Percentiles rank a stretch among this genome's conserved stretches.
Evolutionary conservation across 2,113 vertebrate genomes (phyloP).

Genomic region (Corythornis cristatus): DNA sequence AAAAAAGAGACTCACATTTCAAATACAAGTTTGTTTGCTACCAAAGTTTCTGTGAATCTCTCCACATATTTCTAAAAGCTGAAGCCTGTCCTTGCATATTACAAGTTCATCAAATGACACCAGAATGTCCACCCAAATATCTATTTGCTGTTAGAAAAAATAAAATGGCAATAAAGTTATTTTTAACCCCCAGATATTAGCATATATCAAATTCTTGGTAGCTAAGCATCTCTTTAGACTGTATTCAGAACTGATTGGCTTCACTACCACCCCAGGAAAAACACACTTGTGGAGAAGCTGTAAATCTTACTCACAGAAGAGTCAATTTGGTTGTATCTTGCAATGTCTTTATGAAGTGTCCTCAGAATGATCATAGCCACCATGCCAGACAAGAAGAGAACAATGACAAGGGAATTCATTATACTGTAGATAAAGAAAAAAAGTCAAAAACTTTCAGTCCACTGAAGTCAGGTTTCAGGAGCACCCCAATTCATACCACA

Average conservation of each 20-base stretch:
- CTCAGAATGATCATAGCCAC: slow-evolving; percentile 90
- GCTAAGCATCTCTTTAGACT: background rate
- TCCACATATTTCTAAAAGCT: background rate
- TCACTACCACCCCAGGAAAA: background rate
- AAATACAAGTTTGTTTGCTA: background rate
- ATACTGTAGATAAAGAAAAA: slow-evolving; percentile 76
- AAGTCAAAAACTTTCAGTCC: background rate
- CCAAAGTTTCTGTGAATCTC: background rate
- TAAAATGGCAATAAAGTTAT: background rate
- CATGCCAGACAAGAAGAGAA: slow-evolving; percentile 91
- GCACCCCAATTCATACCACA: background rate
- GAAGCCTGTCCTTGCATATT: background rate
- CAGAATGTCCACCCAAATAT: background rate
- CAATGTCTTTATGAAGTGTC: slow-evolving; percentile 89
- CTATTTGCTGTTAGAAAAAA: background rate
- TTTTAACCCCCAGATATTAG: background rate
- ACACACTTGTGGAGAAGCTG: background rate
- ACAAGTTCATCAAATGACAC: background rate
- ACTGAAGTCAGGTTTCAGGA: background rate
- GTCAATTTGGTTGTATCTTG: slow-evolving; percentile 89
- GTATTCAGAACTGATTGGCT: background rate
- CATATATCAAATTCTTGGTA: background rate
- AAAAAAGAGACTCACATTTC: background rate
- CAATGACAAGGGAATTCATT: slow-evolving; percentile 91
- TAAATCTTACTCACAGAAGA: slow-evolving; percentile 70